These are phyloP conservation scores for Eueides isabella DNA, from an alignment of 1,140 invertebrate genomes.

Conservation along the genomic window DNA sequence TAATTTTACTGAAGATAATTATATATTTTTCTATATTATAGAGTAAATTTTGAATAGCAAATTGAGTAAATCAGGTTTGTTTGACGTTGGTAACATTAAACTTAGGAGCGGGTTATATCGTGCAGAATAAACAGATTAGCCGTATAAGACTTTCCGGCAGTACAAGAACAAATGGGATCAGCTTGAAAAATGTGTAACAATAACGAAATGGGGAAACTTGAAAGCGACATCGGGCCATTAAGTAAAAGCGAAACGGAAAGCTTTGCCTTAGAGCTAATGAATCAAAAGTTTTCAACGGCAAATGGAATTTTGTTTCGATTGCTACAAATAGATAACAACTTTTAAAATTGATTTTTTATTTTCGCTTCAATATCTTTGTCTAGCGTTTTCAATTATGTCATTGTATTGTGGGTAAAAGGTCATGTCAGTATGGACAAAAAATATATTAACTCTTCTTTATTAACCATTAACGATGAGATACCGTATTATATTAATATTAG, in stretches of 20 bases:
- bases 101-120: conserved; percentile 26
- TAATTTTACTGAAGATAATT: no score
- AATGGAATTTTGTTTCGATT: conserved; percentile 29
- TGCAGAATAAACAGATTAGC: conserved; percentile 48
- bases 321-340: conserved; percentile 28
- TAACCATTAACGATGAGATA: no score
- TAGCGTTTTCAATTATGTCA: conserved; percentile 5
- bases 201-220: conserved; percentile 63
- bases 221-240: conserved; percentile 62
- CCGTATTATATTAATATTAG: no score
- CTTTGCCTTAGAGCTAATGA: conserved; percentile 50
- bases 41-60: neutral
- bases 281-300: conserved; percentile 54
- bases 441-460: neutral
- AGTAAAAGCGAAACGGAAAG: conserved; percentile 41
- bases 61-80: neutral
- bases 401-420: neutral
- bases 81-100: neutral
- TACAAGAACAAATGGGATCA: conserved; percentile 60
- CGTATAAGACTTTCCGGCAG: conserved; percentile 36
- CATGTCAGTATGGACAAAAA: neutral
- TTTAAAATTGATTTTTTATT: conserved; percentile 22
- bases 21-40: neutral
- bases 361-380: conserved; percentile 4
- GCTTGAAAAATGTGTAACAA: conserved; percentile 68